Percentiles rank a stretch among this genome's conserved stretches.
phyloP scores from a whole-genome alignment of 1,140 invertebrate species.

The Drosophila gunungcola region DNA sequence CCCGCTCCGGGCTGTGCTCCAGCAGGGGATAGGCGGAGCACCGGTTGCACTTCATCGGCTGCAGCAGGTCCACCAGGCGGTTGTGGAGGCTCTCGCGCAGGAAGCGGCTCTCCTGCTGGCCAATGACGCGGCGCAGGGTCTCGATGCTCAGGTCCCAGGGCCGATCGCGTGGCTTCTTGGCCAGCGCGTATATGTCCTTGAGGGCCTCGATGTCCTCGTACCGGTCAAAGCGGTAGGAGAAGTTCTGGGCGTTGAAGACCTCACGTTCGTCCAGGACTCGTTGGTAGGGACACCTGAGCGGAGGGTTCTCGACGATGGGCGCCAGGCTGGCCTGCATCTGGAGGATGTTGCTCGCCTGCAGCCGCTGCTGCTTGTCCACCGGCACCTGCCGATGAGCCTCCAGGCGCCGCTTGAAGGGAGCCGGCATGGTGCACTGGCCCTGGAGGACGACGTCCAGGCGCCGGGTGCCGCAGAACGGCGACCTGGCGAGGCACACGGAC shows the following conservation, averaged over 20 bases:
- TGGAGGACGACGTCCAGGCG: conserved; percentile 35
- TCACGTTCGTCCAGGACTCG: conserved; percentile 65
- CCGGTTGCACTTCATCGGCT: conserved; percentile 27
- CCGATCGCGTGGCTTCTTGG: conserved; percentile 70
- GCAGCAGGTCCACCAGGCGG: conserved; percentile 30
- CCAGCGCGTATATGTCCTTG: conserved; percentile 50
- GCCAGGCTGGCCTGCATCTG: conserved; percentile 45
- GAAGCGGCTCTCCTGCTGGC: conserved; percentile 15
- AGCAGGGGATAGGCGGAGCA: conserved; percentile 1
- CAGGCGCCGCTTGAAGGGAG: conserved; percentile 26
- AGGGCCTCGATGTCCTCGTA: conserved; percentile 67
- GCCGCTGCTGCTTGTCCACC: conserved; percentile 31
- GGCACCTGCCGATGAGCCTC: conserved; percentile 17
- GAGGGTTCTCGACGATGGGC: conserved; percentile 30
- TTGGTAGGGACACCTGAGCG: conserved; percentile 63
- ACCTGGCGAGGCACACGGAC: conserved; percentile 26
- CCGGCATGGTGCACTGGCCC: conserved; percentile 54
- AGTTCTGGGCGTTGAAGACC: conserved; percentile 55
- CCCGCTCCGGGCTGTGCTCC: conserved; percentile 26
- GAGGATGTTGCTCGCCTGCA: conserved; percentile 23
- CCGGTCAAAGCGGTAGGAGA: conserved; percentile 54
- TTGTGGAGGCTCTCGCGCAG: conserved; percentile 41
- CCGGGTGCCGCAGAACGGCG: conserved; percentile 47
- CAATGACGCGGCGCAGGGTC: conserved; percentile 41
- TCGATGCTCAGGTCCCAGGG: conserved; percentile 60